Conservation (phyloP, 2,797 vertebrate genomes). For the Moxostoma hubbsi region DNA sequence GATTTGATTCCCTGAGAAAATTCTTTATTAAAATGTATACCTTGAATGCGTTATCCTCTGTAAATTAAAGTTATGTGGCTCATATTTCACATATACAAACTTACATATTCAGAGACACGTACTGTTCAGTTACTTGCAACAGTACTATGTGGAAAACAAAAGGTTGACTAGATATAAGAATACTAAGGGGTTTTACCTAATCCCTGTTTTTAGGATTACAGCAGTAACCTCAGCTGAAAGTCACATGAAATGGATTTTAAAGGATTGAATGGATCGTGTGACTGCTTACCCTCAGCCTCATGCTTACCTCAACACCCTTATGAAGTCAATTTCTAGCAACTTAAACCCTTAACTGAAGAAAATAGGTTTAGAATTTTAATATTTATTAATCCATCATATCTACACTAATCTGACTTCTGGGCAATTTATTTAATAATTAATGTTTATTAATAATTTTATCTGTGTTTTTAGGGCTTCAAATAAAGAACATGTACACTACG, state of each 20-base stretch:
- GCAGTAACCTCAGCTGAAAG: constrained; percentile 86
- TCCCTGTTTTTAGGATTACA: constrained; percentile 74
- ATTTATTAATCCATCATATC: no score
- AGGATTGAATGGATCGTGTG: constrained; percentile 77
- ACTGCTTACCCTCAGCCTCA: constrained; percentile 64
- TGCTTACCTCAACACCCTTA: constrained; percentile 4
- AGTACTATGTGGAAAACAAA: neutral
- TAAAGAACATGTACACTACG: neutral
- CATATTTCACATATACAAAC: neutral
- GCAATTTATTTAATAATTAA: no score
- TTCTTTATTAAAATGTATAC: neutral
- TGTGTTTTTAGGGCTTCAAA: neutral
- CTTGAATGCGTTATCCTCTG: no score
- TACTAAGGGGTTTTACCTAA: constrained; percentile 57
- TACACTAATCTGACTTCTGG: no score
- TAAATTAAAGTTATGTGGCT: neutral
- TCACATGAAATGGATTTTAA: constrained; percentile 94
- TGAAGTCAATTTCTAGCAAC: neutral
- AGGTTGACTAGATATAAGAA: constrained; percentile 53
- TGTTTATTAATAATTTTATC: no score
- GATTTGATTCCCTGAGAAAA: neutral
- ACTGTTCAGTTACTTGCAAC: neutral
- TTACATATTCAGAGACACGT: neutral
- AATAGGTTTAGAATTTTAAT: no score
- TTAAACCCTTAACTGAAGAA: neutral